phyloP scores from a whole-genome alignment of 2,797 vertebrate genomes.

The Fistularia commersonii region DNA sequence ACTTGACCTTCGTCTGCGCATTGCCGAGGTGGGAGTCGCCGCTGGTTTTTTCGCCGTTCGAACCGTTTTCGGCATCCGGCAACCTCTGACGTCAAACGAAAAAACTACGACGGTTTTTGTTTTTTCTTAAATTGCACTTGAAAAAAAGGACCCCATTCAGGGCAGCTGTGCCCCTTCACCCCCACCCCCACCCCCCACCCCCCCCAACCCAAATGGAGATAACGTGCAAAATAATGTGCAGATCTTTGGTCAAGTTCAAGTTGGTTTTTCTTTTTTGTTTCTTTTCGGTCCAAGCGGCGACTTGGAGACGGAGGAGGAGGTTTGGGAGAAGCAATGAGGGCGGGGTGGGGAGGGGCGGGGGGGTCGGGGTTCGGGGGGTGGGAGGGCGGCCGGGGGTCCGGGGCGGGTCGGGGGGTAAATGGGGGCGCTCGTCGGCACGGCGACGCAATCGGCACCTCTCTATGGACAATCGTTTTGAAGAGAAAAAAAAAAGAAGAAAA shows the following conservation, averaged over 20 bases:
- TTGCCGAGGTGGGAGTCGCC: constrained; percentile 30
- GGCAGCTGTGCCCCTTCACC: constrained; percentile 1
- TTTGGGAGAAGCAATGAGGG: too few species aligned
- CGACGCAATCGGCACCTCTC: constrained; percentile 73
- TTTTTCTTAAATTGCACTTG: constrained; percentile 30
- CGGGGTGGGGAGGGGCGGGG: too few species aligned
- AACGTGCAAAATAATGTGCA: constrained; percentile 46
- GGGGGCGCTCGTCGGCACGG: constrained; percentile 64
- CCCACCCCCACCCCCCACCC: neutral
- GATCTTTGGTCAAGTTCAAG: constrained; percentile 72
- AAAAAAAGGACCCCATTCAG: constrained; percentile 10
- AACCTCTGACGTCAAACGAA: constrained; percentile 13
- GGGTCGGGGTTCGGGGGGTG: too few species aligned
- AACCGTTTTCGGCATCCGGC: too few species aligned
- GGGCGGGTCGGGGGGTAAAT: too few species aligned
- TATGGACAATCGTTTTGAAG: constrained; percentile 79
- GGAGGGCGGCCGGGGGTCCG: too few species aligned
- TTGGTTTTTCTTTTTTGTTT: constrained; percentile 26
- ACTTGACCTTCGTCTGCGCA: constrained; percentile 86
- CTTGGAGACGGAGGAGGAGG: too few species aligned
- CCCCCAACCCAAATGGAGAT: too few species aligned
- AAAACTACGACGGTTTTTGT: constrained; percentile 41
- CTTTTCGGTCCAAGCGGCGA: constrained; percentile 50
- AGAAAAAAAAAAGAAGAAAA: constrained; percentile 61
- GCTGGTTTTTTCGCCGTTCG: too few species aligned